These are phyloP conservation scores for Caenorhabditis wallacei DNA, from an alignment of 2,888 invertebrate genomes.

Conservation along the genomic window DNA sequence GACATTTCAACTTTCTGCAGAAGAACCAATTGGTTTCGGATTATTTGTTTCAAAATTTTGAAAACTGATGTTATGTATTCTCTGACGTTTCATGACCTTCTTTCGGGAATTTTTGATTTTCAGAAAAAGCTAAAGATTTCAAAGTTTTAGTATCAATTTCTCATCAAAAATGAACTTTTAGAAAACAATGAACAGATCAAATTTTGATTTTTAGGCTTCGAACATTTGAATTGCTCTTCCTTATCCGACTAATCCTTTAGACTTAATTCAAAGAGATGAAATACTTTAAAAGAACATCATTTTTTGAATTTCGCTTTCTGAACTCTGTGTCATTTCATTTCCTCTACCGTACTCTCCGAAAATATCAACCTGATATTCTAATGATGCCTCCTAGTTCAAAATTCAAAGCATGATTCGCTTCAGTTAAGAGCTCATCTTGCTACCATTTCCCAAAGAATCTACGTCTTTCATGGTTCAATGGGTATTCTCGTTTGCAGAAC, in stretches of 20 bases:
- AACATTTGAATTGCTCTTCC: background rate
- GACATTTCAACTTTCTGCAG: background rate
- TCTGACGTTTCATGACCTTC: conserved; percentile 7
- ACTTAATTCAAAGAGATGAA: background rate
- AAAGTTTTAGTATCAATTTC: background rate
- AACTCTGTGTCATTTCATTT: background rate
- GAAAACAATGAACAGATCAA: background rate
- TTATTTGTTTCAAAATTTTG: background rate
- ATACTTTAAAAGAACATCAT: background rate
- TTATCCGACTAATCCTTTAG: background rate
- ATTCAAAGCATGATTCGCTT: no score
- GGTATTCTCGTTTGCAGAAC: no score
- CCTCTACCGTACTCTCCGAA: no score
- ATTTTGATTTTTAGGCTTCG: background rate
- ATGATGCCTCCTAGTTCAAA: no score
- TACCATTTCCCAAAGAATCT: no score
- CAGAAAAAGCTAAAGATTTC: background rate
- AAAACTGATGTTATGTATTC: background rate
- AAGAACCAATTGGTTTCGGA: background rate
- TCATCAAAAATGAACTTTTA: background rate
- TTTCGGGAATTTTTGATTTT: conserved; percentile 3
- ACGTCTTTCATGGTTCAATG: no score
- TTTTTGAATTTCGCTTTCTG: background rate
- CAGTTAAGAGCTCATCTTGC: no score
- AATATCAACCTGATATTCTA: no score